These are phyloP conservation scores for Siphamia tubifer DNA, from an alignment of 2,113 vertebrate genomes.

Conservation along the genomic window DNA sequence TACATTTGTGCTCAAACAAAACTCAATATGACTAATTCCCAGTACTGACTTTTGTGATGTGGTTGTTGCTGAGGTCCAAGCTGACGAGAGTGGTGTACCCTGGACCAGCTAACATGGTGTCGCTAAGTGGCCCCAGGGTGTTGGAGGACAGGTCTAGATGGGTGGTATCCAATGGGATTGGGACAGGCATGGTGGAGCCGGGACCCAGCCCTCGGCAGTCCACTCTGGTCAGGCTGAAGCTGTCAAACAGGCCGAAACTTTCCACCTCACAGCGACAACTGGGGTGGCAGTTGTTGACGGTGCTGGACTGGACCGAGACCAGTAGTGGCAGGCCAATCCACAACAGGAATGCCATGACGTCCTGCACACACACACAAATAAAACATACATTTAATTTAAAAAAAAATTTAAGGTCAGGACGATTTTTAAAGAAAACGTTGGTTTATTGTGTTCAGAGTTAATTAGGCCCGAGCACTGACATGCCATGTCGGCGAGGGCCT, in stretches of 20 bases:
- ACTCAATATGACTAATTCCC: background rate
- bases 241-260: conserved; percentile 94
- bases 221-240: conserved; percentile 95
- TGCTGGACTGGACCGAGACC: conserved; percentile 34
- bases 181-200: conserved; percentile 81
- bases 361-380: conserved; percentile 59
- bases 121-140: conserved; percentile 83
- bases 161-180: conserved; percentile 92
- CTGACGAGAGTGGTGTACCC: conserved; percentile 95
- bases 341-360: conserved; percentile 65
- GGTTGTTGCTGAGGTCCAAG: conserved; percentile 92
- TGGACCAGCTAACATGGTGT: conserved; percentile 90
- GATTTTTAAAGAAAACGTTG: too few relatives aligned
- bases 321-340: conserved; percentile 63
- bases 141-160: conserved; percentile 93
- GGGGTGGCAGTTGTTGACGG: conserved; percentile 85
- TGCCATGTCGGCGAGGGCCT: too few relatives aligned
- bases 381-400: background rate
- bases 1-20: too few relatives aligned
- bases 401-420: too few relatives aligned
- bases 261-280: conserved; percentile 94
- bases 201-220: conserved; percentile 89
- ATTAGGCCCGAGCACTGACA: too few relatives aligned
- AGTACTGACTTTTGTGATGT: conserved; percentile 79
- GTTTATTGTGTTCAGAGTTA: too few relatives aligned